Evolutionary conservation across 2,888 invertebrate species (phyloP), one percentile per base, ranked within the genome.

Genomic region (Leptopilina drosophilae): DNA sequence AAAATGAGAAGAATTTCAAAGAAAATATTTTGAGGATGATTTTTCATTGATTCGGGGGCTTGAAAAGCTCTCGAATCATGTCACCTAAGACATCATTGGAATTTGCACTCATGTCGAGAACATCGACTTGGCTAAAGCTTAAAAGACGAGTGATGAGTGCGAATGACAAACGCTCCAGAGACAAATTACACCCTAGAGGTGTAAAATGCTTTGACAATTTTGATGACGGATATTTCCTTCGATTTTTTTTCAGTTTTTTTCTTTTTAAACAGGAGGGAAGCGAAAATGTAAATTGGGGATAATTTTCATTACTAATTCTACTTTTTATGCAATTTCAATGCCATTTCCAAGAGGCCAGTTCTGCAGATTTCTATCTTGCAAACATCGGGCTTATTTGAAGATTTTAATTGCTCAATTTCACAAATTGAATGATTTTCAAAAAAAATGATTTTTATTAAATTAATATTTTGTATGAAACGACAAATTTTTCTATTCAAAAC

Each of bases 391-490:
- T 11, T 42, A 9, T 66, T 46, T 15, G 42, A 33, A 69, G 64
- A 78, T 42, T 49, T 64, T 66, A 53, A 53, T 77, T 81, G 82
- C 79, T 80, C 77, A 81, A 4, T 33, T 33, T 33, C 33, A 33
- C 33, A 33, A 33, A 33, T 4, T 33, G 33, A 3, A 33, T 33
- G 3, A 3, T 33, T 33, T 33, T 33, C 4, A 33, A 33, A 33
- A 26, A 26, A 3, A 33, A 33, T 33, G 33, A 33, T 33, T 33
- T 33, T 33, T 33, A n/a, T n/a, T 59, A 59, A 62, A 62, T 62
- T 62, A 1, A 62, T 20, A 62, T 20, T 20, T 33, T 33, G 20
- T 33, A 33, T 33, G 33, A 33, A 33, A 33, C 33, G 33, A 33
- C 3, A 33, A 33, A 2, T 33, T 33, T 33, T 2, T 33, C 33